These are phyloP conservation scores for Mimachlamys varia DNA, from an alignment of 2,888 invertebrate species.

Conservation along the genomic window DNA sequence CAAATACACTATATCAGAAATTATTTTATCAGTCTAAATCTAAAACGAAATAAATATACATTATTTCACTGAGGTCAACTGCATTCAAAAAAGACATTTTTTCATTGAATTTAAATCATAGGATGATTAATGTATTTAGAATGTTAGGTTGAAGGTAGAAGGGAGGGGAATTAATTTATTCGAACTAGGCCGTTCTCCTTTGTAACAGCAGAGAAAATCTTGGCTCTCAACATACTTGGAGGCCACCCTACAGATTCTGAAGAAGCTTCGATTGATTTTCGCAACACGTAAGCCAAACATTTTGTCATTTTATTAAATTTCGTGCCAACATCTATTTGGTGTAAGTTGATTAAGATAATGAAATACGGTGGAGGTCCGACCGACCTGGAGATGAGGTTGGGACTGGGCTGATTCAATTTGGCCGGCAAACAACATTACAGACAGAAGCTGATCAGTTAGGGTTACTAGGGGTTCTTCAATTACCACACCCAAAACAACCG, in stretches of 20 bases:
- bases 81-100: no score
- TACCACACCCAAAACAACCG: background rate
- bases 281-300: background rate
- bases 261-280: slow-evolving; percentile 3
- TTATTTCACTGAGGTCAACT: no score
- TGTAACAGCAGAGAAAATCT: no score
- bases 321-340: background rate
- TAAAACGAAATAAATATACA: no score
- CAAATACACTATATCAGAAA: no score
- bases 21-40: no score
- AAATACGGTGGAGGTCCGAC: background rate
- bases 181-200: no score
- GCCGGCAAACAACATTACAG: background rate
- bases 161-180: no score
- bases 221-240: background rate
- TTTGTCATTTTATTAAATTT: slow-evolving; percentile 9
- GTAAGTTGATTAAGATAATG: slow-evolving; percentile 8
- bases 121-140: no score
- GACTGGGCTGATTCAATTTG: background rate
- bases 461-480: background rate
- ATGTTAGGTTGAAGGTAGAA: no score
- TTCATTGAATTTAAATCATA: no score
- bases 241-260: background rate
- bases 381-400: background rate
- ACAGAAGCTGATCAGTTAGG: background rate